Conservation (phyloP, 2,113 vertebrate species). For the Poeciliopsis retropinna region DNA sequence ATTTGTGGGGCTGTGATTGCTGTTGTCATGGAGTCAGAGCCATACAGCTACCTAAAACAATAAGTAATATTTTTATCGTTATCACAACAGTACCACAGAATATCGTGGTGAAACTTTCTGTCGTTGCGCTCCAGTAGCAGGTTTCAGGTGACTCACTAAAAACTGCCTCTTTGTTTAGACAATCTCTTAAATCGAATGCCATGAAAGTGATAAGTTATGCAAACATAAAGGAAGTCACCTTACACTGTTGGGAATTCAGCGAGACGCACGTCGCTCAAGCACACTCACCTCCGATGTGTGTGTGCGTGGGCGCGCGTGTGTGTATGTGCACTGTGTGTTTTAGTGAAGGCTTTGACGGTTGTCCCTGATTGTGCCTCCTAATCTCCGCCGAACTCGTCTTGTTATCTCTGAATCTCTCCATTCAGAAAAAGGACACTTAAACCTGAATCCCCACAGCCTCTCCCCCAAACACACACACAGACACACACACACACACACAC, state of each 20-base stretch:
- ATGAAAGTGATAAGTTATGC: conserved; percentile 24
- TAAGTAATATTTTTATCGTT: too few relatives aligned
- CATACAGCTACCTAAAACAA: too few relatives aligned
- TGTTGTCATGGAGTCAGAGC: too few relatives aligned
- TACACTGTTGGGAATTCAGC: conserved; percentile 6
- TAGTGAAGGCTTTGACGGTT: background rate
- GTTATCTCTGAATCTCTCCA: conserved; percentile 3
- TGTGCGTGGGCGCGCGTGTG: too few relatives aligned
- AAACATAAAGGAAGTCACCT: conserved; percentile 19
- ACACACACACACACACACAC: conserved; percentile 32
- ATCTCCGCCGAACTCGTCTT: background rate
- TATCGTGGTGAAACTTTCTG: too few relatives aligned
- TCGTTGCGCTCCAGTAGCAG: background rate
- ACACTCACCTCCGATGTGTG: background rate
- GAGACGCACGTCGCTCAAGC: conserved; percentile 1
- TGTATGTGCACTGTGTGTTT: background rate
- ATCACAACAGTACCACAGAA: too few relatives aligned
- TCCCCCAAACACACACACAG: conserved; percentile 21
- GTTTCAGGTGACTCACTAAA: conserved; percentile 10
- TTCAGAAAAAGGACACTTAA: conserved; percentile 9
- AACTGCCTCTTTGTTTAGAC: background rate
- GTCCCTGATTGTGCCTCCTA: background rate
- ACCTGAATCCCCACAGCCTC: conserved; percentile 16
- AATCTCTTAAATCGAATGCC: background rate
- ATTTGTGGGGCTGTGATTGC: too few relatives aligned